phyloP scores from a whole-genome alignment of 2,113 vertebrate genomes.

The Otocyon megalotis region DNA sequence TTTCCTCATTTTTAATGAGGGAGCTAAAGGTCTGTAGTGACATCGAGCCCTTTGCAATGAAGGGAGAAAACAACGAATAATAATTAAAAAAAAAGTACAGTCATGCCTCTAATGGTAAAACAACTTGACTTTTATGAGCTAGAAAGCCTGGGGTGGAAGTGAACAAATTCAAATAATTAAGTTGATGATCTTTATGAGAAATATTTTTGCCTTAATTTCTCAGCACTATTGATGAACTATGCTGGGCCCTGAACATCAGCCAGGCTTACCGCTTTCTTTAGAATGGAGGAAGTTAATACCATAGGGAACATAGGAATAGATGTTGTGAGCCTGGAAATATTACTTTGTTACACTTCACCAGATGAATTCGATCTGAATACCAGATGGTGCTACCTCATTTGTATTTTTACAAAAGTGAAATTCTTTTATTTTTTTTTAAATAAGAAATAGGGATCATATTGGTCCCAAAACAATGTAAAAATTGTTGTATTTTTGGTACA shows the following conservation, averaged over 20 bases:
- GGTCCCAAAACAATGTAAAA: constrained; percentile 38
- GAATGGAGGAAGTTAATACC: background rate
- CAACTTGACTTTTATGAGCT: background rate
- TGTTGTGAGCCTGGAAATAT: background rate
- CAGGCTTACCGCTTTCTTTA: constrained; percentile 32
- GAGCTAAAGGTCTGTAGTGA: background rate
- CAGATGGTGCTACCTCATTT: constrained; percentile 61
- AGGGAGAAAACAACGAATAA: constrained; percentile 49
- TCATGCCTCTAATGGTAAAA: constrained; percentile 15
- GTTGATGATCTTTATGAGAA: constrained; percentile 28
- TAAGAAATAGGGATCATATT: constrained; percentile 17
- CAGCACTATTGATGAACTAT: background rate
- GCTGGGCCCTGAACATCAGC: background rate
- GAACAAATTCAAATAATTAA: constrained; percentile 45
- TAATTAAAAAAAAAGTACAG: background rate
- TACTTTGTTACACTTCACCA: background rate
- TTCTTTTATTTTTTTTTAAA: constrained; percentile 57
- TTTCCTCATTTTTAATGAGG: constrained; percentile 25
- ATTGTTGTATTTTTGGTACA: constrained; percentile 9
- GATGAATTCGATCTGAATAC: constrained; percentile 8
- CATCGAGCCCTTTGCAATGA: background rate
- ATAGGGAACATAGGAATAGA: background rate
- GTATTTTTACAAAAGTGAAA: constrained; percentile 42
- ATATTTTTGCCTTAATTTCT: constrained; percentile 45
- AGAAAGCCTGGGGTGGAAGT: constrained; percentile 39